phyloP scores from a whole-genome alignment of 2,797 vertebrate genomes.

The Bovichtus variegatus region DNA sequence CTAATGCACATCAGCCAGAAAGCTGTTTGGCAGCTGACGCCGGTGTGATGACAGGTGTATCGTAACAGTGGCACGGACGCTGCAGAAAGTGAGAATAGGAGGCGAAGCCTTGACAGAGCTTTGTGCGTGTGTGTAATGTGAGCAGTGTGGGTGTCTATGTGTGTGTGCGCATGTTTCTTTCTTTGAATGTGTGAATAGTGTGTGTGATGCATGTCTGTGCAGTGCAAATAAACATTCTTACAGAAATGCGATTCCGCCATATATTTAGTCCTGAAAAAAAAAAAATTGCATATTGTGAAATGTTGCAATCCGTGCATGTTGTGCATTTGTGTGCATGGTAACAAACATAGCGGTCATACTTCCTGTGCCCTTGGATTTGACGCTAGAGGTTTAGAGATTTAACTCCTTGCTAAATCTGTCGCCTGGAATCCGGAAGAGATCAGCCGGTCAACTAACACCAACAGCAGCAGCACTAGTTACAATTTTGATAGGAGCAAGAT shows the following conservation, averaged over 20 bases:
- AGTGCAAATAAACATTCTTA: neutral
- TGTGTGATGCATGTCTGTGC: neutral
- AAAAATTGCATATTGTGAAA: neutral
- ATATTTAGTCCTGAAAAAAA: neutral
- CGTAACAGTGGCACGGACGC: slow-evolving; percentile 51
- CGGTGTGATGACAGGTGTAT: slow-evolving; percentile 77
- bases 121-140: slow-evolving; percentile 52
- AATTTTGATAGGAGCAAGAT: neutral
- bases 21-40: slow-evolving; percentile 54
- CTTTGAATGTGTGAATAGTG: neutral
- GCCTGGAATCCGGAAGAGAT: slow-evolving; percentile 57
- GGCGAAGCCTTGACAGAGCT: slow-evolving; percentile 57
- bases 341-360: slow-evolving; percentile 41
- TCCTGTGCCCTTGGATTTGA: slow-evolving; percentile 73
- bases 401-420: slow-evolving; percentile 72
- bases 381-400: slow-evolving; percentile 62
- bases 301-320: slow-evolving; percentile 31
- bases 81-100: slow-evolving; percentile 70
- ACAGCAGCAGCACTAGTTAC: slow-evolving; percentile 13
- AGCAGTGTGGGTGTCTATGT: slow-evolving; percentile 35
- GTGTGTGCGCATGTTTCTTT: neutral
- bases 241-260: neutral
- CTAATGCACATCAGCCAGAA: slow-evolving; percentile 60
- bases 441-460: slow-evolving; percentile 45
- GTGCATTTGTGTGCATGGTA: slow-evolving; percentile 50